Evolutionary conservation across 1,140 invertebrate genomes (phyloP).

Genomic region (Ectropis grisescens): DNA sequence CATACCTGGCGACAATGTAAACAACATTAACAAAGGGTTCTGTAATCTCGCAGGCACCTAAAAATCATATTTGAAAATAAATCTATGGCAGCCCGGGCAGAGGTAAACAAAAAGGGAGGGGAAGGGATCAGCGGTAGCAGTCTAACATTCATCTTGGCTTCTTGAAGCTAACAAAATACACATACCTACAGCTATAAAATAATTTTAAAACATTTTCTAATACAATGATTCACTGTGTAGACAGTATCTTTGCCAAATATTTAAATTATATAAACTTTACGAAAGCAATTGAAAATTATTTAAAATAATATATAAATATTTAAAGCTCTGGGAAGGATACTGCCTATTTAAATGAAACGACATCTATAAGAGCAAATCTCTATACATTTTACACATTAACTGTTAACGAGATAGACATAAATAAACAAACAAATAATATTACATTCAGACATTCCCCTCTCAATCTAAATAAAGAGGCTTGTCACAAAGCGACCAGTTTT

Average conservation of each 20-base stretch:
- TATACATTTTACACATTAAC: constrained; percentile 56
- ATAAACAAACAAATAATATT: constrained; percentile 22
- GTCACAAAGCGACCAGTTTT: constrained; percentile 39
- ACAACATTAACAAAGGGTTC: constrained; percentile 66
- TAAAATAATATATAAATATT: background rate
- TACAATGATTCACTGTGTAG: constrained; percentile 38
- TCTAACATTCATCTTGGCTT: constrained; percentile 68
- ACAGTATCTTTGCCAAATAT: constrained; percentile 49
- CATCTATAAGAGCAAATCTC: constrained; percentile 55
- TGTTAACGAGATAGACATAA: constrained; percentile 26
- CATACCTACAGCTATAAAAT: constrained; percentile 61
- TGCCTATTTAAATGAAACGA: constrained; percentile 51
- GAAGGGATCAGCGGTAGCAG: constrained; percentile 56
- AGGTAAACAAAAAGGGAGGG: constrained; percentile 52
- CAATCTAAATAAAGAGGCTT: constrained; percentile 27
- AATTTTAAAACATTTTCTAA: constrained; percentile 46
- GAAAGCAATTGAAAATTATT: no score
- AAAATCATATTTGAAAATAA: constrained; percentile 59
- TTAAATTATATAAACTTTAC: constrained; percentile 7
- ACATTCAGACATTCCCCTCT: constrained; percentile 25
- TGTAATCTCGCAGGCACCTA: constrained; percentile 65
- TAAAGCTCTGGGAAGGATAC: constrained; percentile 36
- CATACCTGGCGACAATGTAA: constrained; percentile 71
- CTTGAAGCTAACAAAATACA: constrained; percentile 67
- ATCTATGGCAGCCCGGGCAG: constrained; percentile 59